phyloP scores from a whole-genome alignment of 2,888 invertebrate genomes.

The Dolomedes plantarius region DNA sequence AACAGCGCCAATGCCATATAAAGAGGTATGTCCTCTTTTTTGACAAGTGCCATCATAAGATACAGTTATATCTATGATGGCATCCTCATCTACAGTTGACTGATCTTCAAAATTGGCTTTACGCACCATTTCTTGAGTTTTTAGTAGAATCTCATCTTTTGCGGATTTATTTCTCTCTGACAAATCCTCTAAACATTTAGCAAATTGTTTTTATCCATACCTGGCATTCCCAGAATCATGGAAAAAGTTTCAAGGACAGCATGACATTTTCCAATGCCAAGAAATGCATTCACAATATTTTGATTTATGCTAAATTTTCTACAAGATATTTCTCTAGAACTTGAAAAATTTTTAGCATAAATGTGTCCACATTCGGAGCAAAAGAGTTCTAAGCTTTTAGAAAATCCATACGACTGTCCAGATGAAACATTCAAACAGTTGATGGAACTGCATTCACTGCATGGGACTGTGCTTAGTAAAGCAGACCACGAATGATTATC shows the following conservation, averaged over 20 bases:
- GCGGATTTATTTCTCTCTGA: background rate
- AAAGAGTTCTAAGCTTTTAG: background rate
- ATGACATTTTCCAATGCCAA: background rate
- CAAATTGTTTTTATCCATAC: too few species aligned
- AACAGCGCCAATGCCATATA: slow-evolving; percentile 2
- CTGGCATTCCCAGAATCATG: background rate
- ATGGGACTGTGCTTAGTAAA: background rate
- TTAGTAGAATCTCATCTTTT: background rate
- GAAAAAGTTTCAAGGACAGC: background rate
- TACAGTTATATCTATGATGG: background rate
- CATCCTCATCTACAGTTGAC: background rate
- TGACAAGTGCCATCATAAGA: slow-evolving; percentile 22
- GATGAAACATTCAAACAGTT: background rate
- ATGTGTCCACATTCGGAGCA: background rate
- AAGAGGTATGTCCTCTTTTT: background rate
- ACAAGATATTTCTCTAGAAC: background rate
- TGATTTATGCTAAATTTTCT: background rate
- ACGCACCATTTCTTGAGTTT: background rate
- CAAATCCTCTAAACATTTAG: background rate
- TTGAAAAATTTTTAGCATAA: background rate
- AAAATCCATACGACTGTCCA: background rate
- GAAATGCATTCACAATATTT: background rate
- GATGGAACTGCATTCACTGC: background rate
- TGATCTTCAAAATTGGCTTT: background rate
- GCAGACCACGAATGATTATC: background rate